Base-by-base conservation (phyloP, 2,113 vertebrate genomes). In the Zosterops lateralis region DNA sequence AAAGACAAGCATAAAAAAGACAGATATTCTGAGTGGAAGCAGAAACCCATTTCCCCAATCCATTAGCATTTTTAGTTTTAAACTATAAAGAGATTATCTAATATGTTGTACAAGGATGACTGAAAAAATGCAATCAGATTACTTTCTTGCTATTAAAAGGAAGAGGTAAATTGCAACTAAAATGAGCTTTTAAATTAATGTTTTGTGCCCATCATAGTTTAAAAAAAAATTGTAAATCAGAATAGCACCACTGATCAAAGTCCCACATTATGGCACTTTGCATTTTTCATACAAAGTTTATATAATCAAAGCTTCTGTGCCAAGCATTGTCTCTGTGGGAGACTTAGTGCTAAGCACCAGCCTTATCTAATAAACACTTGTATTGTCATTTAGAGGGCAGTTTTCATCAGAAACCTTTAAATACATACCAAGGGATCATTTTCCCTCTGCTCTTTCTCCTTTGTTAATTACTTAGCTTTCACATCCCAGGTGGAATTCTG, bases 1-100 rank as follows among this genome's bases (percentile, higher is more conserved):
- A 76, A 93, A 91, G 94, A 79, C 87, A 96, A 93, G 91, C 91
- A 93, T 96, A 88, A 96, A 96, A 92, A 92, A 95, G 91, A 95
- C 78, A 79, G 89, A 91, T 96, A 91, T 76, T 56, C 68, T 85
- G 79, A 44, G 72, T 85, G 81, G 95, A 95, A 86, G 90, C 90
- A 93, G 51, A 91, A 95, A 90, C 51, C 79, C 73, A 96, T 90
- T 78, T 92, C 66, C 83, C 61, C 89, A 95, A 92, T 84, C 89
- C 91, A 95, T 92, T 93, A 91, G 28, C 54, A 75, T 92, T 96
- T 83, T 95, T 90, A 93, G 67, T 87, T 64, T 84, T 88, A 95
- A 94, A 92, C 88, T 95, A 88, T 81, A 91, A 93, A 44, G 78
- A 92, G 84, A 95, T 92, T 95, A 92, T 92, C 80, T 73, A 64